A percentile compares a stretch with the other conserved stretches of the same genome.
These are phyloP conservation scores for Sinhomidia bicolor DNA, from an alignment of 2,888 invertebrate genomes.

Conservation along the genomic window DNA sequence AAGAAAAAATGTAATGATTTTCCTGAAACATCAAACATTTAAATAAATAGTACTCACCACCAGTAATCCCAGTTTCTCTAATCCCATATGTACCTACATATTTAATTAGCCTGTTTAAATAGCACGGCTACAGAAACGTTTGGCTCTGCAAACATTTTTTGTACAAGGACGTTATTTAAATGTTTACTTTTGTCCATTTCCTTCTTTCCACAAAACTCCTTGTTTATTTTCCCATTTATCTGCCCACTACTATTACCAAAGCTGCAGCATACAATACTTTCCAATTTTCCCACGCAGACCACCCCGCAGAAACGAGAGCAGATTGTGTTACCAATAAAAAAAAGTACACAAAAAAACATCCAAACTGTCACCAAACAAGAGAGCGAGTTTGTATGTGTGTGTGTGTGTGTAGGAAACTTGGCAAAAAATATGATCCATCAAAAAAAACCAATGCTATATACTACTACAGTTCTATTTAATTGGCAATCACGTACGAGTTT, in stretches of 20 bases:
- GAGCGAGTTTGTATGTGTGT: background rate
- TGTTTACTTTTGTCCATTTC: background rate
- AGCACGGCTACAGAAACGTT: background rate
- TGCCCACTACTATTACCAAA: background rate
- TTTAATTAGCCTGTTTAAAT: slow-evolving; percentile 28
- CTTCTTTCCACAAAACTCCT: background rate
- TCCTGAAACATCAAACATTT: no score
- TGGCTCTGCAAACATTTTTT: background rate
- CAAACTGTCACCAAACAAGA: no score
- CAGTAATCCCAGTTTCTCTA: background rate
- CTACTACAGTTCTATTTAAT: background rate
- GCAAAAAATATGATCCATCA: background rate
- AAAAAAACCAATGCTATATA: no score
- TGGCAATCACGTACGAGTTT: background rate
- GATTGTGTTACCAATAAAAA: background rate
- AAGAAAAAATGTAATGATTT: no score
- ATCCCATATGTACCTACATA: background rate
- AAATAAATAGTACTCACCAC: no score
- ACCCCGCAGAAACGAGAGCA: background rate
- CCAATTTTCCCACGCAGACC: background rate
- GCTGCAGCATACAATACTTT: no score
- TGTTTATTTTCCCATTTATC: background rate
- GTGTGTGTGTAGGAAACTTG: slow-evolving; percentile 1
- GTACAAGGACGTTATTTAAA: background rate
- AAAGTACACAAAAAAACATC: background rate